Evolutionary conservation across 2,113 vertebrate genomes (phyloP), one percentile per base, ranked within the genome.

Genomic region (Acinonyx jubatus): DNA sequence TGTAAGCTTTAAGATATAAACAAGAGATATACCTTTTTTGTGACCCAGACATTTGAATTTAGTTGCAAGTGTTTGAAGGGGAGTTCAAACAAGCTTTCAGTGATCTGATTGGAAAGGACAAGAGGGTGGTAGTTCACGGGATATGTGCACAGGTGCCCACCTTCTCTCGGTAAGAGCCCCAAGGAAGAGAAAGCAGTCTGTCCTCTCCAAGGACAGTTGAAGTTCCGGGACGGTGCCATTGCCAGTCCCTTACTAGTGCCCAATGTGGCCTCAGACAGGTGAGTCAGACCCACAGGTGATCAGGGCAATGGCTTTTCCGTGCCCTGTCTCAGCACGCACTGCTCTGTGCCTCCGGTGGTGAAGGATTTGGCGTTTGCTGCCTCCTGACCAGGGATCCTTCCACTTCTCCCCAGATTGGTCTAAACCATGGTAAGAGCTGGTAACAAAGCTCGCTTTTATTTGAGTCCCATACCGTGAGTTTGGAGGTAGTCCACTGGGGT

Each of bases 171-270:
- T 16, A 12, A 89, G 50, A 65, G 23, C 18, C 23, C 3, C 31
- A 3, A 0, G 10, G 79, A 36, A 55, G 7, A 48, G 10, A 74
- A n/a, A 16, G 15, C 12, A 7, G 12, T n/a, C 14, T 29, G 38
- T 78, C 55, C 6, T 66, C 33, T 61, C 33, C 4, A 3, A 14
- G 23, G 36, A 48, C 31, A 91, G 63, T 25, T 15, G 2, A 45
- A 19, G 10, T 45, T 16, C 66, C 48, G 48, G 29, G 29, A 14
- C 33, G 23, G 15, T 16, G 13, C 23, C 48, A 36, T 4, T 2
- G 14, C 7, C 10, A 1, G n/a, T 21, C 14, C 57, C 82, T 79
- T 19, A 6, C 36, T n/a, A 25, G 31, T 50, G 18, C 78, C 31
- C 61, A 71, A 11, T 36, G 21, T 5, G 4, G 18, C 1, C 33